These are phyloP conservation scores for Siderastrea radians DNA, from an alignment of 92 coral and sea anemone genomes.

Conservation along the genomic window DNA sequence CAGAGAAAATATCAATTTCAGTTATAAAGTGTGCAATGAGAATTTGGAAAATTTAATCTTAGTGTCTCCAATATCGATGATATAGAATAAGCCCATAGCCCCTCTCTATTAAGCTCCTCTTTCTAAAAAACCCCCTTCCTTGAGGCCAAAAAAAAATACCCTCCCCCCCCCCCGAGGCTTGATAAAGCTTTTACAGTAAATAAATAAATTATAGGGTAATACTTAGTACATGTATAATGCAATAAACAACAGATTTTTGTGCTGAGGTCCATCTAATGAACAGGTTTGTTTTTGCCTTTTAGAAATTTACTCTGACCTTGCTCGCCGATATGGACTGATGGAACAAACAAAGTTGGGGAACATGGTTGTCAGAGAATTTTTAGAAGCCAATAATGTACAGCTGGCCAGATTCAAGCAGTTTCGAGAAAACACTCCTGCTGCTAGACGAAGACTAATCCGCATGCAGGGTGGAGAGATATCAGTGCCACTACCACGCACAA, in stretches of 20 bases:
- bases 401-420: constrained; percentile 41
- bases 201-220: not conserved
- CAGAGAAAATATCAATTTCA: no score
- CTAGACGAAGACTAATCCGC: constrained; percentile 31
- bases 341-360: constrained; percentile 43
- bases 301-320: constrained; percentile 60
- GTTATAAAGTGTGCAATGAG: no score
- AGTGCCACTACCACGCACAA: constrained; percentile 45
- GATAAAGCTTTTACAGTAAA: no score
- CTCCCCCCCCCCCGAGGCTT: no score
- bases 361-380: constrained; percentile 43
- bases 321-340: no score
- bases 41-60: no score
- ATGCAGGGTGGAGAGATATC: constrained; percentile 58
- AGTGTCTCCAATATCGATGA: no score
- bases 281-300: not conserved
- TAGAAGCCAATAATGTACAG: constrained; percentile 30
- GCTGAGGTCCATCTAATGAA: not conserved
- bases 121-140: no score
- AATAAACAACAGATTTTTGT: not conserved
- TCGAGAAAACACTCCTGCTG: constrained; percentile 22
- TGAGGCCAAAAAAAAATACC: no score
- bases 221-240: not conserved
- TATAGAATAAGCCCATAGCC: no score
- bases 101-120: not conserved